Conservation (phyloP, 2,888 invertebrate genomes). For the Plebejus argus region DNA sequence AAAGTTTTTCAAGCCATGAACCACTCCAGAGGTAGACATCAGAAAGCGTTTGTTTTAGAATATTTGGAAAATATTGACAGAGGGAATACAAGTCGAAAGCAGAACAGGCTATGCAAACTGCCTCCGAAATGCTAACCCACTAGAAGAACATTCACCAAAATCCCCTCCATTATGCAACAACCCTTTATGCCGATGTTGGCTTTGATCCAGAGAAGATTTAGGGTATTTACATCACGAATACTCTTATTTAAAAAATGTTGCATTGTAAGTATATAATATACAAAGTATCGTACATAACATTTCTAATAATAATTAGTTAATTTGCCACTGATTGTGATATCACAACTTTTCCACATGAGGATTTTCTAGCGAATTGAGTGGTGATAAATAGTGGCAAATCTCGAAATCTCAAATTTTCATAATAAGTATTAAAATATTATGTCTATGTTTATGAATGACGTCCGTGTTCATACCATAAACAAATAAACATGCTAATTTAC, state of each 20-base stretch:
- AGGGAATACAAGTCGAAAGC: constrained; percentile 12
- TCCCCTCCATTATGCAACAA: constrained; percentile 43
- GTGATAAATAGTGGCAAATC: no score
- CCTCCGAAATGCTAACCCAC: constrained; percentile 39
- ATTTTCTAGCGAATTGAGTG: no score
- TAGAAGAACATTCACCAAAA: constrained; percentile 40
- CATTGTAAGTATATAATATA: neutral
- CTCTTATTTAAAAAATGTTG: constrained; percentile 35
- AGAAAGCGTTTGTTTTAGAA: neutral
- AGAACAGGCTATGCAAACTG: constrained; percentile 22
- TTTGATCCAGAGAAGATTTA: constrained; percentile 41
- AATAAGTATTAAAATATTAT: no score
- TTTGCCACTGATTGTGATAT: no score
- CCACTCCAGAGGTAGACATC: neutral
- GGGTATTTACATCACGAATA: constrained; percentile 40
- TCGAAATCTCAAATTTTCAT: no score
- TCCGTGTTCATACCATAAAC: no score
- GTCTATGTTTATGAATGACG: no score
- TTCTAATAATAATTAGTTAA: no score
- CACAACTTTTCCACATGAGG: no score
- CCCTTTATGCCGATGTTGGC: constrained; percentile 42
- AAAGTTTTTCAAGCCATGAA: neutral
- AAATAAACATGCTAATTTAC: no score
- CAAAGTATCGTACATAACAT: neutral
- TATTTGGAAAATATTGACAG: constrained; percentile 20